Conservation (phyloP, 2,797 vertebrate species). For the Catostomus latipinnis region DNA sequence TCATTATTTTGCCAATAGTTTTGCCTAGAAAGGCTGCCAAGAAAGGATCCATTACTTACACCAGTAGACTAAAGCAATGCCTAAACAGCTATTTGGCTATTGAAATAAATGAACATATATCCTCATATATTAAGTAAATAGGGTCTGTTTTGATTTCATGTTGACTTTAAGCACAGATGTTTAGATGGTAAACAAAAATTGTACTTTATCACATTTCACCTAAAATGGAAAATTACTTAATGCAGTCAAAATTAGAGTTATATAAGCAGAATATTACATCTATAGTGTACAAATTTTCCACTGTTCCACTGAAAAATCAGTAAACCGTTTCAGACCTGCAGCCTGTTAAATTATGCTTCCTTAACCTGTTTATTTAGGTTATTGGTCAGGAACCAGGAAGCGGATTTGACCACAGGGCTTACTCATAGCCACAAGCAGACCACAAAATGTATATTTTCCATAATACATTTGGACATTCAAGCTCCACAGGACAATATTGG, state of each 20-base stretch:
- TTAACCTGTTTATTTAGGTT: slow-evolving; percentile 3
- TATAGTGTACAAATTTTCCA: background rate
- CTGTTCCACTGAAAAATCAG: slow-evolving; percentile 5
- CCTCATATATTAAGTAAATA: too few relatives aligned
- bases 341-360: background rate
- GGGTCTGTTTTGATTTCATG: background rate
- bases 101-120: too few relatives aligned
- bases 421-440: background rate
- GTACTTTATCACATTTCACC: background rate
- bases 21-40: too few relatives aligned
- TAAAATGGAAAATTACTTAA: background rate
- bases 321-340: background rate
- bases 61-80: too few relatives aligned
- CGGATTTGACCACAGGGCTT: slow-evolving; percentile 31
- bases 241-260: too few relatives aligned
- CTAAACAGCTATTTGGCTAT: too few relatives aligned
- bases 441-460: slow-evolving; percentile 3
- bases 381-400: slow-evolving; percentile 14
- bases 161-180: background rate
- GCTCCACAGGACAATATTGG: background rate
- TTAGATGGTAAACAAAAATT: too few relatives aligned
- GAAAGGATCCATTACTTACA: too few relatives aligned
- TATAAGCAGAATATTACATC: background rate
- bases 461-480: background rate
- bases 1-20: too few relatives aligned